Percentiles rank a stretch among this genome's conserved stretches.
phyloP scores from a whole-genome alignment of 2,797 vertebrate genomes.

The Etheostoma nigrum region DNA sequence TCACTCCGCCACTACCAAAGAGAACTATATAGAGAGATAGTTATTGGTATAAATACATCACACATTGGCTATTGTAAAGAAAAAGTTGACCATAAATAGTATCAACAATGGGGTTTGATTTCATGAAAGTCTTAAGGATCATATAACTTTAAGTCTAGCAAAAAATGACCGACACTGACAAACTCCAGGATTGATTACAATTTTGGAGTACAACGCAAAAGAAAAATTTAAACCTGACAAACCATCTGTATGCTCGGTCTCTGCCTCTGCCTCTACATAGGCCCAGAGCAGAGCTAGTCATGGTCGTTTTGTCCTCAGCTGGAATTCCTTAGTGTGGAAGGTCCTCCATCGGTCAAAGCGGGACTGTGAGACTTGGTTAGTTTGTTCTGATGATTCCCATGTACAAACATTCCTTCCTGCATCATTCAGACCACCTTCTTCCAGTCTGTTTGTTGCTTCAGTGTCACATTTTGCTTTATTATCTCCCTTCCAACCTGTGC shows the following conservation, averaged over 20 bases:
- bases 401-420: constrained; percentile 45
- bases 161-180: background rate
- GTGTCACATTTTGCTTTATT: background rate
- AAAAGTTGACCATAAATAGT: background rate
- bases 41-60: background rate
- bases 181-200: background rate
- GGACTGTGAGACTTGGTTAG: constrained; percentile 26
- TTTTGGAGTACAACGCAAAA: no score
- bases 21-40: background rate
- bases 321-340: constrained; percentile 61
- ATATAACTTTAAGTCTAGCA: background rate
- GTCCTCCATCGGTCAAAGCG: constrained; percentile 21
- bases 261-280: background rate
- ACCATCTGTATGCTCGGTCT: background rate
- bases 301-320: constrained; percentile 46
- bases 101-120: background rate
- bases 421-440: constrained; percentile 53
- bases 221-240: background rate
- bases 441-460: constrained; percentile 32
- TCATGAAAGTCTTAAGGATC: background rate
- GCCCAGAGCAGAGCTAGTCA: constrained; percentile 1
- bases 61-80: background rate
- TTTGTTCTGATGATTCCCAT: constrained; percentile 46
- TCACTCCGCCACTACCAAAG: background rate
- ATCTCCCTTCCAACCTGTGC: background rate